Percentiles rank a stretch among this genome's conserved stretches.
Conservation (phyloP, 2,113 vertebrate species). For the Atractosteus spatula region DNA sequence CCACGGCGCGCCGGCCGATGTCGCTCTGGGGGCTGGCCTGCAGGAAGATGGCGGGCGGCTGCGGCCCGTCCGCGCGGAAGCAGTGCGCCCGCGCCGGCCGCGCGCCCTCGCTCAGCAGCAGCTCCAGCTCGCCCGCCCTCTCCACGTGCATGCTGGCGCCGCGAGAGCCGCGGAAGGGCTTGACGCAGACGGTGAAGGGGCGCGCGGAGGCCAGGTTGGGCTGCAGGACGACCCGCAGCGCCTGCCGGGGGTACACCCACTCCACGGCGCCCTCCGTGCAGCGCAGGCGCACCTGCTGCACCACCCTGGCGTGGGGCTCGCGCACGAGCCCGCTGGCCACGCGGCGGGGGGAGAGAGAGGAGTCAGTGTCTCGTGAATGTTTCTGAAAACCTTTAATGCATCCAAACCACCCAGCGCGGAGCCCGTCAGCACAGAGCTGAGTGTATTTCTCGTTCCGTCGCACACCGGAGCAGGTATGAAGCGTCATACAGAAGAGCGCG, state of each 20-base stretch:
- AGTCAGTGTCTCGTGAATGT: too few species aligned
- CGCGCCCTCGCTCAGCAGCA: conserved; percentile 48
- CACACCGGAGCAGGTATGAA: too few species aligned
- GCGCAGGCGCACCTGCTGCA: conserved; percentile 71
- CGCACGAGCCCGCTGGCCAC: conserved; percentile 56
- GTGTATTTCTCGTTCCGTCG: too few species aligned
- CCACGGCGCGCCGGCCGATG: conserved; percentile 53
- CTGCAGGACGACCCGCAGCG: conserved; percentile 65
- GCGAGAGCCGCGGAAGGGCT: conserved; percentile 53
- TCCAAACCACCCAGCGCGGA: too few species aligned
- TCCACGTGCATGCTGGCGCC: conserved; percentile 68
- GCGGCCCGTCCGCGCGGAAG: conserved; percentile 47
- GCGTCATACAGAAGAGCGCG: too few species aligned
- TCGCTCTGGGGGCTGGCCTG: conserved; percentile 62
- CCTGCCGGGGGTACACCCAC: conserved; percentile 68
- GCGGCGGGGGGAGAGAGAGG: accelerated
- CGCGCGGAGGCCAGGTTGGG: conserved; percentile 55
- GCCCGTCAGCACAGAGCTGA: too few species aligned
- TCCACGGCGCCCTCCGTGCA: conserved; percentile 67
- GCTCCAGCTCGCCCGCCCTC: conserved; percentile 50
- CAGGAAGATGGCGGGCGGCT: conserved; percentile 64
- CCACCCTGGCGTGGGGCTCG: conserved; percentile 45
- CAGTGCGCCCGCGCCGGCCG: conserved; percentile 57
- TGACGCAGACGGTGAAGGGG: conserved; percentile 62
- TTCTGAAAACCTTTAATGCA: too few species aligned